Evolutionary conservation across 2,113 vertebrate genomes (phyloP).

Genomic region (Elgaria multicarinata): DNA sequence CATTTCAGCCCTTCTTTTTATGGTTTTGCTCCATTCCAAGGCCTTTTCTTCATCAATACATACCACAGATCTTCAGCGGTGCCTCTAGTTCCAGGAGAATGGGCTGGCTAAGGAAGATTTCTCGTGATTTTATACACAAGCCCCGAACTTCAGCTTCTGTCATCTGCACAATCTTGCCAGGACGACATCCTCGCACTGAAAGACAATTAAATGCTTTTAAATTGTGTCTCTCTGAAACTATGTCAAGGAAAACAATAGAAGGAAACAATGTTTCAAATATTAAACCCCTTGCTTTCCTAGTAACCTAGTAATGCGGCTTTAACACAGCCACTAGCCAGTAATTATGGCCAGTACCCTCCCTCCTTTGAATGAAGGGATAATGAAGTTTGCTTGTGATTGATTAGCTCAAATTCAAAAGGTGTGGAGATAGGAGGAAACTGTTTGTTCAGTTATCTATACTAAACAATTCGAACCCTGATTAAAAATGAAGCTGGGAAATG

Average conservation of each 20-base stretch:
- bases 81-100: slow-evolving; percentile 95
- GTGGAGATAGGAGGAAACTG: neutral
- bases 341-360: neutral
- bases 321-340: neutral
- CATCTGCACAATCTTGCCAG: slow-evolving; percentile 96
- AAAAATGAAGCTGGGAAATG: neutral
- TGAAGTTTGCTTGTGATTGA: neutral
- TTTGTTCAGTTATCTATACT: neutral
- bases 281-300: neutral
- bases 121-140: slow-evolving; percentile 94
- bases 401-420: neutral
- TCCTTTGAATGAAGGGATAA: neutral
- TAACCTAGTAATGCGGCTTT: too few relatives aligned
- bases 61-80: slow-evolving; percentile 95
- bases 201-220: slow-evolving; percentile 14
- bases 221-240: slow-evolving; percentile 1
- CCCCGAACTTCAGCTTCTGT: slow-evolving; percentile 94
- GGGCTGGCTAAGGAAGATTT: slow-evolving; percentile 97
- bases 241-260: neutral
- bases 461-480: neutral
- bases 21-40: too few relatives aligned
- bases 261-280: neutral
- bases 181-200: slow-evolving; percentile 93
- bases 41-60: slow-evolving; percentile 33
- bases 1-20: too few relatives aligned